These are phyloP conservation scores for Echiichthys vipera DNA, from an alignment of 2,797 vertebrate species.

Conservation along the genomic window DNA sequence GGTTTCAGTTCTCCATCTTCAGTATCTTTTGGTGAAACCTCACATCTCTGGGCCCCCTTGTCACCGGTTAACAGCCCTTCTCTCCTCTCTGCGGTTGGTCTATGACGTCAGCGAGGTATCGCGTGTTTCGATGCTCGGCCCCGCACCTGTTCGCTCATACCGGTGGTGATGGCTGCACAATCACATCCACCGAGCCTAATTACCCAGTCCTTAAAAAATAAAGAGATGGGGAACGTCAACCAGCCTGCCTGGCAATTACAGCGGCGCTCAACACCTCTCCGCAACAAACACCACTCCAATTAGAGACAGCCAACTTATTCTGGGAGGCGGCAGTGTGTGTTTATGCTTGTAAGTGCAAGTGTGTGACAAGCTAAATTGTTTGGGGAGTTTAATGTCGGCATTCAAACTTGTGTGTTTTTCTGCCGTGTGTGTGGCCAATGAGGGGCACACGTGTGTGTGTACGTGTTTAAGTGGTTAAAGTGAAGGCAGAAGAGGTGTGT, in stretches of 20 bases:
- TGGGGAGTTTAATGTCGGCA: constrained; percentile 41
- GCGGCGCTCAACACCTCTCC: constrained; percentile 78
- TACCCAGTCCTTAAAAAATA: constrained; percentile 83
- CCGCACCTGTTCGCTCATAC: constrained; percentile 74
- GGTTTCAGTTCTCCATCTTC: constrained; percentile 36
- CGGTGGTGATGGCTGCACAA: constrained; percentile 41
- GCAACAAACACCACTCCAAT: constrained; percentile 82
- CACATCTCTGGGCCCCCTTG: constrained; percentile 9
- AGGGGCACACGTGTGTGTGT: constrained; percentile 10
- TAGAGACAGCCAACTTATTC: constrained; percentile 77
- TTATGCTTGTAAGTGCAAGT: constrained; percentile 47
- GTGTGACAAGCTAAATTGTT: constrained; percentile 67
- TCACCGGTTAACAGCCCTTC: constrained; percentile 43
- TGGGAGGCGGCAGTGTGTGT: constrained; percentile 48
- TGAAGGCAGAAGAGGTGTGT: constrained; percentile 48
- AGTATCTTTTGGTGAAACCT: constrained; percentile 40
- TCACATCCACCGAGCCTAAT: constrained; percentile 79
- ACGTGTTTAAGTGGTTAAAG: constrained; percentile 27
- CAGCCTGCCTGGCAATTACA: constrained; percentile 82
- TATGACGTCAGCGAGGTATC: constrained; percentile 54
- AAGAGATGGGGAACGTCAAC: constrained; percentile 80
- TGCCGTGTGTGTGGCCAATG: constrained; percentile 18
- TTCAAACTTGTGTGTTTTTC: constrained; percentile 49
- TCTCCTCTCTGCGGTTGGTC: constrained; percentile 50
- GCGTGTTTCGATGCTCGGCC: constrained; percentile 33